A percentile compares a stretch with the other conserved stretches of the same genome.
phyloP scores from a whole-genome alignment of 1,140 invertebrate genomes.

The Neocloeon triangulifer region DNA sequence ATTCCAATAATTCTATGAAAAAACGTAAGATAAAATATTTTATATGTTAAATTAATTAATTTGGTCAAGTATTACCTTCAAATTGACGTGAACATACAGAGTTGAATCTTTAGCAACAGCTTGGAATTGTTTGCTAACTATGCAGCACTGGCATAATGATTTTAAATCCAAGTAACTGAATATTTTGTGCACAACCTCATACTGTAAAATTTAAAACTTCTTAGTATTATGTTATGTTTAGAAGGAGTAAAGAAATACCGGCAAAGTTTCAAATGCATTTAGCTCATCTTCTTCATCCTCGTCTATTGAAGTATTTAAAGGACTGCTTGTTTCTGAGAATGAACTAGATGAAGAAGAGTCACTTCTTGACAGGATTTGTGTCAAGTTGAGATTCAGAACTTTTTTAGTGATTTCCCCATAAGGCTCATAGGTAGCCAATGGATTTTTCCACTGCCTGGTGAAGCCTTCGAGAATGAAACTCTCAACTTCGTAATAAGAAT shows the following conservation, averaged over 20 bases:
- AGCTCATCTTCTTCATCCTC: too few relatives aligned
- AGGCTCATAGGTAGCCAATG: too few relatives aligned
- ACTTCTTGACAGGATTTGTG: too few relatives aligned
- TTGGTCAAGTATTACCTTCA: conserved; percentile 27
- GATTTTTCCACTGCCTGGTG: too few relatives aligned
- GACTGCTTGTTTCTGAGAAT: too few relatives aligned
- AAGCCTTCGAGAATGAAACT: conserved; percentile 55
- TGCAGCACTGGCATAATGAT: conserved; percentile 47
- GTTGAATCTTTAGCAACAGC: conserved; percentile 48
- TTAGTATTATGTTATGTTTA: too few relatives aligned
- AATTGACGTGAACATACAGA: conserved; percentile 53
- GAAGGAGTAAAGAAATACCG: too few relatives aligned
- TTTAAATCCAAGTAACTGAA: conserved; percentile 54
- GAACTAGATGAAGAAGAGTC: too few relatives aligned
- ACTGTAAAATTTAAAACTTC: conserved; percentile 23
- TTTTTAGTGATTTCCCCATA: too few relatives aligned
- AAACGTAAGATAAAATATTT: conserved; percentile 6
- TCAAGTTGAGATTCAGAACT: too few relatives aligned
- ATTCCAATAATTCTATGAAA: conserved; percentile 25
- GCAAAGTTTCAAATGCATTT: conserved; percentile 1
- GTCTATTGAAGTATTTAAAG: too few relatives aligned
- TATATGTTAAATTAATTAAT: conserved; percentile 6
- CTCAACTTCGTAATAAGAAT: conserved; percentile 78
- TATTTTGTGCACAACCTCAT: conserved; percentile 47
- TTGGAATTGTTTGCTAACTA: conserved; percentile 50